Base-by-base conservation (phyloP, 2,797 vertebrate genomes). In the Amazonetta brasiliensis region DNA sequence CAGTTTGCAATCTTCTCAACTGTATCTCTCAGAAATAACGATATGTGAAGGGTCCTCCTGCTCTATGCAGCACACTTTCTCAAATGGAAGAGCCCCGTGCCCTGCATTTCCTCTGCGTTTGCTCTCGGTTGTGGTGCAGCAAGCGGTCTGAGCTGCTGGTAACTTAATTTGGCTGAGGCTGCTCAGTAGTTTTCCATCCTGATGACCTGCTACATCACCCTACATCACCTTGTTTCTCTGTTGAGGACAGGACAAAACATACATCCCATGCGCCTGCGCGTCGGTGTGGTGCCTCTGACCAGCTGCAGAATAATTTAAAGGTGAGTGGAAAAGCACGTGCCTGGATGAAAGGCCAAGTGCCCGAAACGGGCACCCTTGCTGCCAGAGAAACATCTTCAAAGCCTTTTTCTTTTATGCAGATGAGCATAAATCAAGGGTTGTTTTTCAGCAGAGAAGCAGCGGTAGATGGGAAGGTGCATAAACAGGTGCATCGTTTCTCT, bases 401-500 rank as follows among this genome's bases (percentile, higher is more conserved):
- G 46, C 26, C 16, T 79, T 89, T 71, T 83, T 31, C 54, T 87
- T 92, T 87, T 48, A 71, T 77, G 86, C 62, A 84, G 67, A 90
- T 82, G 68, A 94, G 33, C 28, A 23, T 89, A 89, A 94, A 94
- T 92, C 71, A 71, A 9, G 23, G 37, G 66, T 41, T 87, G 77
- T 87, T 97, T 88, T 90, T 25, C 84, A 94, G 71, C n/a, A n/a
- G 74, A 63, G 67, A 35, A 89, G 6, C 71, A 82, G 75, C 16
- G 1, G 78, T 93, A 62, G 84, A 94, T 74, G 21, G 43, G 64
- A 94, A 94, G 86, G 84, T 96, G 90, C 81, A 72, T 64, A 43
- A 96, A 68, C 95, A 97, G 95, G 95, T 95, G 95, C 90, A 77
- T 64, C 1, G 0, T 80, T 93, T 90, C 85, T 85, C 90, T 90